Evolutionary conservation across 2,888 invertebrate species (phyloP), one percentile per base, ranked within the genome.

Genomic region (Masnerella sp.): DNA sequence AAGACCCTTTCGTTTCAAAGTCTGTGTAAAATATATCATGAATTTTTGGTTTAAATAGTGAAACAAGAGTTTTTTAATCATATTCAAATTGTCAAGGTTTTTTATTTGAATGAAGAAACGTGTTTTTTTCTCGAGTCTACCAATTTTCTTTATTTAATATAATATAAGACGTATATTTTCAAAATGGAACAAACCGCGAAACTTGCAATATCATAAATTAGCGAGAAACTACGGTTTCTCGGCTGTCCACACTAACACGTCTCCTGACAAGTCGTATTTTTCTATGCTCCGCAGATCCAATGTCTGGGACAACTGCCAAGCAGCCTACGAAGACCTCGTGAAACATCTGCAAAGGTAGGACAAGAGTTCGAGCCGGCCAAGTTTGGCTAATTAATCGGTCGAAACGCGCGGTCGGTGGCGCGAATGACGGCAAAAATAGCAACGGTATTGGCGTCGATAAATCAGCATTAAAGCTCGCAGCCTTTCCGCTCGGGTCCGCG

Each of bases 301-400:
- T 76, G 95, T 96, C 88, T 96, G 96, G 96, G 96, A 96, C 90
- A 96, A 96, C 90, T 96, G 96, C 90, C 92, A 96, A 89, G 96
- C 96, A 79, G 96, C 96, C 82, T 96, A 96, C 89, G 96, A 96
- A 90, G 96, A 96, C 89, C 96, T 96, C 89, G 96, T 96, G 82
- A 96, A 96, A 90, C 96, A 96, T 88, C 92, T 96, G 88, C 96
- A 96, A 91, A 95, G 96, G 94, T 95, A 93, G 90, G 93, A 88
- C 42, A 56, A 42, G 38, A 36, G n/a, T 15, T 36, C 47, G 15
- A 8, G 36, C 49, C 30, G 38, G 38, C 32, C 36, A 8, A 51
- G 32, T 68, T 67, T 62, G 45, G 73, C 62, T 52, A 51, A 36
- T 67, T 67, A 12, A 56, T 30, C 28, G 17, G 49, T n/a, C n/a